phyloP scores from a whole-genome alignment of 1,140 invertebrate genomes.

The Zaprionus gabonicus region DNA sequence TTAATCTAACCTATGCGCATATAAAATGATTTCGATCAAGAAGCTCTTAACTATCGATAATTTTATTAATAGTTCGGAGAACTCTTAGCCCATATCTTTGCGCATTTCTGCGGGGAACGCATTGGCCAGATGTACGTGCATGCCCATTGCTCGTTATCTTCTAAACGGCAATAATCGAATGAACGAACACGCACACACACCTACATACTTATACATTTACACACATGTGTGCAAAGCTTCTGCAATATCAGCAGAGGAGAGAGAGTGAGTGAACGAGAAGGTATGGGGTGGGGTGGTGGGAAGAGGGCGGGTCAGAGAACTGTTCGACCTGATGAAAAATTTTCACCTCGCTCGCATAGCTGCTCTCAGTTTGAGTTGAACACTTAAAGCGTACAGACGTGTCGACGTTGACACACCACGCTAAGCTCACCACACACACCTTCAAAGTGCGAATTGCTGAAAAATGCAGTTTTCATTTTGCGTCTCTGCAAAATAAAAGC shows the following conservation, averaged over 20 bases:
- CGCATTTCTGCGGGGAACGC: neutral
- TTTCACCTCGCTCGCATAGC: constrained; percentile 39
- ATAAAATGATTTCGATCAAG: neutral
- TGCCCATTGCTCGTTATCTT: constrained; percentile 10
- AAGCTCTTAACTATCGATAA: neutral
- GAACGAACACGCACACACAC: neutral
- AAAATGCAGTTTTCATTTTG: constrained; percentile 23
- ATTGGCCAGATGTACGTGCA: constrained; percentile 14
- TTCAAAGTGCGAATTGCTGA: constrained; percentile 19
- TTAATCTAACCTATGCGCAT: neutral
- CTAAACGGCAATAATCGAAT: neutral
- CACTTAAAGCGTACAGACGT: constrained; percentile 57
- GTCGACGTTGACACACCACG: constrained; percentile 17
- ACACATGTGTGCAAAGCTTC: constrained; percentile 7
- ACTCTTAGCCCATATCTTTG: constrained; percentile 19
- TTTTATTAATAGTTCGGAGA: constrained; percentile 5
- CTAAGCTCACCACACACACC: constrained; percentile 19
- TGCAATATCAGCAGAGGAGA: constrained; percentile 24
- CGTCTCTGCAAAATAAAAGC: constrained; percentile 44
- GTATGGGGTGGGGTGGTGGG: neutral
- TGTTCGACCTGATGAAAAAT: constrained; percentile 40
- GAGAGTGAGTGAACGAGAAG: neutral
- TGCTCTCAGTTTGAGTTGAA: constrained; percentile 57
- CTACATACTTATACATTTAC: neutral
- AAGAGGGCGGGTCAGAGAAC: constrained; percentile 3